Evolutionary conservation across 2,113 vertebrate species (phyloP).

Genomic region (Vicugna pacos): DNA sequence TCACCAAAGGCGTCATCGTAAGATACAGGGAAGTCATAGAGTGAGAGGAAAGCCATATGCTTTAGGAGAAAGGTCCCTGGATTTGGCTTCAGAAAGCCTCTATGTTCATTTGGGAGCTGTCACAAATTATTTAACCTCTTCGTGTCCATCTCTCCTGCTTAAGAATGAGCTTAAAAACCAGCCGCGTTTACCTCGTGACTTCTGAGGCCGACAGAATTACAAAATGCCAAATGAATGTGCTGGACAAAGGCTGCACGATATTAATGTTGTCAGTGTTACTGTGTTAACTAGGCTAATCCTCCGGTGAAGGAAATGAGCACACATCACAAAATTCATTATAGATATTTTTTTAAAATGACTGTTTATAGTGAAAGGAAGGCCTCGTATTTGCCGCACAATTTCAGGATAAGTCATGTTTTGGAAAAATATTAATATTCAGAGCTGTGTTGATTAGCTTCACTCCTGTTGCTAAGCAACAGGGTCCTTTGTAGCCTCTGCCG

Average conservation of each 20-base stretch:
- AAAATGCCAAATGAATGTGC: conserved; percentile 30
- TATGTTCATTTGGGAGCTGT: not conserved
- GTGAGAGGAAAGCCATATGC: not conserved
- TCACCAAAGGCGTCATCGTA: not conserved
- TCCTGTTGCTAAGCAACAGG: conserved; percentile 88
- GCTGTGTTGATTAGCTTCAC: conserved; percentile 88
- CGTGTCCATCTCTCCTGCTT: not conserved
- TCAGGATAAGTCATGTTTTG: conserved; percentile 81
- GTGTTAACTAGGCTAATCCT: conserved; percentile 74
- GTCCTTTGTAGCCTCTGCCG: conserved; percentile 83
- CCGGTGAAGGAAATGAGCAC: conserved; percentile 72
- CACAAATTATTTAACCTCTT: conserved; percentile 1
- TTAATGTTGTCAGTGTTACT: conserved; percentile 2
- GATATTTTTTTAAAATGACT: conserved; percentile 72
- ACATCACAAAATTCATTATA: conserved; percentile 78
- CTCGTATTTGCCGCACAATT: conserved; percentile 82
- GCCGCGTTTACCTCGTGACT: not conserved
- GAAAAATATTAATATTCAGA: conserved; percentile 88
- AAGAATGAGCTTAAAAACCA: not conserved
- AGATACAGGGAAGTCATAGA: not conserved
- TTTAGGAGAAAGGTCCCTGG: not conserved
- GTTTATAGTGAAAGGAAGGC: conserved; percentile 80
- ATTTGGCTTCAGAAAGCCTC: not conserved
- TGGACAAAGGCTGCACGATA: conserved; percentile 43
- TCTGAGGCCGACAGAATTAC: conserved; percentile 32